These are phyloP conservation scores for Rotaria macrura DNA, from an alignment of 2,888 invertebrate species.

Conservation along the genomic window DNA sequence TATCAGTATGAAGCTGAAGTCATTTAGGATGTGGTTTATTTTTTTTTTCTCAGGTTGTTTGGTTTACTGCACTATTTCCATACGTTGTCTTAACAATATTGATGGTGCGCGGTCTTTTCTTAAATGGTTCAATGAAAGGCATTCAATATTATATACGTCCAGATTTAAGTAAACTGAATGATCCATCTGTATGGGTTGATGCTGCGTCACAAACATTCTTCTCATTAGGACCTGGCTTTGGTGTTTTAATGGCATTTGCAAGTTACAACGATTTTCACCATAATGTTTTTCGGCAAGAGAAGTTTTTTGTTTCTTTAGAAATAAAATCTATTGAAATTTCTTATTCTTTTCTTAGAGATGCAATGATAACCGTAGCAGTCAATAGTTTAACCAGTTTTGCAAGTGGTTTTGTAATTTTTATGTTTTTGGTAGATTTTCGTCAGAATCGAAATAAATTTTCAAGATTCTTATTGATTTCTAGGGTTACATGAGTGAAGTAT, in stretches of 20 bases:
- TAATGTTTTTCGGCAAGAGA: slow-evolving; percentile 79
- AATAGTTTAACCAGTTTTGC: slow-evolving; percentile 91
- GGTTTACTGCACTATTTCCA: slow-evolving; percentile 96
- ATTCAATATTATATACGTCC: slow-evolving; percentile 87
- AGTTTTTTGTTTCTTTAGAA: too few relatives aligned
- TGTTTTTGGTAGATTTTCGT: slow-evolving; percentile 69
- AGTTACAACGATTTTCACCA: slow-evolving; percentile 98
- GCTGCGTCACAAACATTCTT: slow-evolving; percentile 98
- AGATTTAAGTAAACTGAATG: slow-evolving; percentile 74
- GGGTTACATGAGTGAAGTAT: slow-evolving; percentile 60
- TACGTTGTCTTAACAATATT: slow-evolving; percentile 85
- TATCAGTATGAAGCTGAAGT: background rate
- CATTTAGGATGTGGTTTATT: background rate
- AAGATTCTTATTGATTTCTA: background rate
- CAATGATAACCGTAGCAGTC: slow-evolving; percentile 78
- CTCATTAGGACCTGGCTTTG: slow-evolving; percentile 92
- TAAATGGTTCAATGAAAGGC: slow-evolving; percentile 82
- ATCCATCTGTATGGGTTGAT: slow-evolving; percentile 89
- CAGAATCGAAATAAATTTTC: too few relatives aligned
- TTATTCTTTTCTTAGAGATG: slow-evolving; percentile 60
- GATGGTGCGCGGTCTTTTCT: slow-evolving; percentile 76
- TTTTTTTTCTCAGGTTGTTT: slow-evolving; percentile 66
- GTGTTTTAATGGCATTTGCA: slow-evolving; percentile 85
- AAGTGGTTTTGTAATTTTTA: slow-evolving; percentile 95
- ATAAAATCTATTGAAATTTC: too few relatives aligned